These are phyloP conservation scores for Chrysocyon brachyurus DNA, from an alignment of 2,797 vertebrate species.

Conservation along the genomic window DNA sequence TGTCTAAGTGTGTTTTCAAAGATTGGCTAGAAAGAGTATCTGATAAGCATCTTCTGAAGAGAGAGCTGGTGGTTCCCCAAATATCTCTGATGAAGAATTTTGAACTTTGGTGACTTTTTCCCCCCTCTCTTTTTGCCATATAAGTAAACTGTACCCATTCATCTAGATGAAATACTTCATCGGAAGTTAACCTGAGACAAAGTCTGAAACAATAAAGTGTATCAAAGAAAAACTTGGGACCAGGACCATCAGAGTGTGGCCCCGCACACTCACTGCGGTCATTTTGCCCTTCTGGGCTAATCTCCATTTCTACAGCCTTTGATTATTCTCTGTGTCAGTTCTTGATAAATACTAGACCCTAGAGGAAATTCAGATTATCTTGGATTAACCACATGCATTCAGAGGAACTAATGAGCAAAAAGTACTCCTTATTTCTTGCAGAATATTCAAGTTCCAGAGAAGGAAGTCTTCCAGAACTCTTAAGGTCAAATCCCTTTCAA, in stretches of 20 bases:
- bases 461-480: not conserved
- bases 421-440: not conserved
- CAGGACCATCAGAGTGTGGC: rapidly evolving
- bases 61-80: not conserved
- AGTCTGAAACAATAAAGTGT: not conserved
- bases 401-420: not conserved
- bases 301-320: not conserved
- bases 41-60: not conserved
- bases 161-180: not conserved
- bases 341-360: slow-evolving; percentile 50
- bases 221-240: not conserved
- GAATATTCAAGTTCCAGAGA: not conserved
- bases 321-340: slow-evolving; percentile 52
- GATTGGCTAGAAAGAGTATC: not conserved
- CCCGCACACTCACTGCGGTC: not conserved
- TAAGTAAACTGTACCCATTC: not conserved
- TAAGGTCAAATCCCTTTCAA: not conserved
- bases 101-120: not conserved
- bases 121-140: not conserved
- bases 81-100: not conserved
- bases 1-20: not conserved
- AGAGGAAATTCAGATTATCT: slow-evolving; percentile 53
- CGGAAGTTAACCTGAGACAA: not conserved
- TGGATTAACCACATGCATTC: not conserved
- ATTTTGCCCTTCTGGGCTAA: not conserved